Conservation (phyloP, 2,888 invertebrate species). For the Sipha maydis region DNA sequence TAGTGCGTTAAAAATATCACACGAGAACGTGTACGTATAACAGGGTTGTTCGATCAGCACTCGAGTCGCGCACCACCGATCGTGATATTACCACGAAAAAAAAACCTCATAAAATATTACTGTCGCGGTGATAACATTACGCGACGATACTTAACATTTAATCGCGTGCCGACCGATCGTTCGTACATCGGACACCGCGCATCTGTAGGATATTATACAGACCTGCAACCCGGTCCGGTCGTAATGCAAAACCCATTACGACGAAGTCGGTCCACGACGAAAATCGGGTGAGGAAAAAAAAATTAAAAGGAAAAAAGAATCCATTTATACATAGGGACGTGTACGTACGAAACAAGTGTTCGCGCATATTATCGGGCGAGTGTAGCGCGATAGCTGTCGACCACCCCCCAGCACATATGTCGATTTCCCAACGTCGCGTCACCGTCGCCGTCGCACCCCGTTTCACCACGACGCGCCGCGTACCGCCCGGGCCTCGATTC, state of each 20-base stretch:
- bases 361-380: conserved; percentile 3
- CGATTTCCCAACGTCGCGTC: conserved; percentile 46
- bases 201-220: not conserved
- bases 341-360: not conserved
- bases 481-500: not conserved
- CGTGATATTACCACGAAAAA: no score
- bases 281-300: conserved; percentile 38
- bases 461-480: no score
- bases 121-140: no score
- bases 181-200: not conserved
- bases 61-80: no score
- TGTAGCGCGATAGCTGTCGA: not conserved
- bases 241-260: conserved; percentile 33
- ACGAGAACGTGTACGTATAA: no score
- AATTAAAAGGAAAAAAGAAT: not conserved
- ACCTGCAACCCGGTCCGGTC: not conserved
- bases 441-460: not conserved
- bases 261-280: not conserved
- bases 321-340: no score
- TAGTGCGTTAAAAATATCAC: no score
- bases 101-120: no score
- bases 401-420: conserved; percentile 25
- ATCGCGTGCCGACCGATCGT: no score
- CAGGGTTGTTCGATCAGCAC: no score
- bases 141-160: no score